These are phyloP conservation scores for Macrotis lagotis DNA, from an alignment of 2,113 vertebrate species.

Conservation along the genomic window DNA sequence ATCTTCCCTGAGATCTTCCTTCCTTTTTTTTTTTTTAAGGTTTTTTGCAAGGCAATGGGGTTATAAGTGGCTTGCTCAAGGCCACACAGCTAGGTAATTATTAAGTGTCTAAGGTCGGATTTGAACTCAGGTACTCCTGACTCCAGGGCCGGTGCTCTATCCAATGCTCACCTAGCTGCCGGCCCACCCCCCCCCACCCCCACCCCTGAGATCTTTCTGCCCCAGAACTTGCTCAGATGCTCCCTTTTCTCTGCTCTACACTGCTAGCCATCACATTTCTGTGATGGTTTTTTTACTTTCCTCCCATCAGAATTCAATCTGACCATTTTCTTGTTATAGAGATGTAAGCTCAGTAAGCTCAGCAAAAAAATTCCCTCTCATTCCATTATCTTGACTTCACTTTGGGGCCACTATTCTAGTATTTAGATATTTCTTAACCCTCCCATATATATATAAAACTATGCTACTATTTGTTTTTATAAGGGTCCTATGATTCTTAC, in stretches of 20 bases:
- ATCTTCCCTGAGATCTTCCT: no score
- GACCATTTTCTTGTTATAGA: neutral
- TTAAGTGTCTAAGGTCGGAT: no score
- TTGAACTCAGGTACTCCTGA: no score
- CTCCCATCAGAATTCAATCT: neutral
- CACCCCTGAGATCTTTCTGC: neutral
- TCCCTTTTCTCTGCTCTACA: neutral
- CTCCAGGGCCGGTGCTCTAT: no score
- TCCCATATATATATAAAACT: neutral
- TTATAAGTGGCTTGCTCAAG: no score
- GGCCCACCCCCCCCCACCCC: no score
- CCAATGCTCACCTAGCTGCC: no score
- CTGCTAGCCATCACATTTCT: neutral
- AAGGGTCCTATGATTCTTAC: neutral
- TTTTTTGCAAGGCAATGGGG: no score
- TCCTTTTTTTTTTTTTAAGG: no score
- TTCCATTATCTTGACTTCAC: neutral
- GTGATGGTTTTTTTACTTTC: neutral
- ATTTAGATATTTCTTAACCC: conserved; percentile 18
- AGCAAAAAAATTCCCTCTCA: neutral
- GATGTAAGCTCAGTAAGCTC: neutral
- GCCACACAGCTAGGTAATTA: no score
- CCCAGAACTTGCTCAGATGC: neutral
- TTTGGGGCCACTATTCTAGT: neutral
- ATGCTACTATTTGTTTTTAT: neutral